phyloP scores from a whole-genome alignment of 2,888 invertebrate species.

The Cephus runcator region DNA sequence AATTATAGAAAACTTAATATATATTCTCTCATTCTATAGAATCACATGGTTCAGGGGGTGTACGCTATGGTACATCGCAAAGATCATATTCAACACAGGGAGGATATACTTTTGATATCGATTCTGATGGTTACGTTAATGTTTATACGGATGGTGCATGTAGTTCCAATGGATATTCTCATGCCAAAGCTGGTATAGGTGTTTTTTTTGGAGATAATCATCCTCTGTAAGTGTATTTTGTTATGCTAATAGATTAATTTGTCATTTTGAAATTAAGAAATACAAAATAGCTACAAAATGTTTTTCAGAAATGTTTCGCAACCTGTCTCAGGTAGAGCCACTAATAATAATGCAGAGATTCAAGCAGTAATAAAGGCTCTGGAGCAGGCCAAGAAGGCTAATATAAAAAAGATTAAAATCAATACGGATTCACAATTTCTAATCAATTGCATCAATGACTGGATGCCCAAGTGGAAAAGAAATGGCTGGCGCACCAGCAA shows the following conservation, averaged over 20 bases:
- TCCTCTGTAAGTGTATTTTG: constrained; percentile 67
- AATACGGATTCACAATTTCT: constrained; percentile 93
- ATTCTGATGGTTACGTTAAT: constrained; percentile 68
- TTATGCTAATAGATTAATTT: not conserved
- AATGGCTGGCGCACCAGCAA: constrained; percentile 84
- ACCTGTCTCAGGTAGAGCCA: constrained; percentile 83
- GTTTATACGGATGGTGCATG: constrained; percentile 97
- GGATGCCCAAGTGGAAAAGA: constrained; percentile 90
- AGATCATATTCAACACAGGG: constrained; percentile 14
- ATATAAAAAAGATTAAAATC: constrained; percentile 77
- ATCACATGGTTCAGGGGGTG: not conserved
- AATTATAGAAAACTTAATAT: not conserved
- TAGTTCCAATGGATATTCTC: constrained; percentile 79
- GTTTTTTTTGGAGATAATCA: constrained; percentile 89
- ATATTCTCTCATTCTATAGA: not conserved
- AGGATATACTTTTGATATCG: constrained; percentile 65
- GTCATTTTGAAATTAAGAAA: not conserved
- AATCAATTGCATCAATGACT: constrained; percentile 84
- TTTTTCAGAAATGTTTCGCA: constrained; percentile 78
- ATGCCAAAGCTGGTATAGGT: constrained; percentile 89
- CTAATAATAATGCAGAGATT: constrained; percentile 97
- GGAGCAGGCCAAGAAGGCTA: constrained; percentile 72
- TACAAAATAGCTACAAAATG: not conserved
- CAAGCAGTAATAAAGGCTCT: constrained; percentile 87
- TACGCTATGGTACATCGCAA: not conserved